Evolutionary conservation across 2,113 vertebrate genomes (phyloP).

Genomic region (Piaya cayana): DNA sequence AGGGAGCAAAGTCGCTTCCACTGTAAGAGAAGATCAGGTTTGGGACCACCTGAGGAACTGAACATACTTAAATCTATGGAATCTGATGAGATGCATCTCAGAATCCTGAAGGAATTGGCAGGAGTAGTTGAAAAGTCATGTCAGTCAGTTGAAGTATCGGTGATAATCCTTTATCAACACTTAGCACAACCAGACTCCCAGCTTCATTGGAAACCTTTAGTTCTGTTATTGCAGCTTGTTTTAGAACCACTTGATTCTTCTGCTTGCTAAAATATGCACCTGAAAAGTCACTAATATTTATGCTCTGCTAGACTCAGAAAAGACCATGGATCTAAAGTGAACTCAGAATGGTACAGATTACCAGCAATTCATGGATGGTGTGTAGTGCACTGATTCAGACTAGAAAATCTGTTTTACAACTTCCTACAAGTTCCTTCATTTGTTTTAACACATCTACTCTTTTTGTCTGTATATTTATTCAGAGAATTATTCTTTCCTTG

Average conservation of each 20-base stretch:
- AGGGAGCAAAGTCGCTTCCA: no score
- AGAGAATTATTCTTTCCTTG: not conserved
- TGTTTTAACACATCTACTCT: not conserved
- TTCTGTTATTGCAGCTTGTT: not conserved
- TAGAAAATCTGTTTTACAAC: not conserved
- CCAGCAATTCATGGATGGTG: rapidly evolving
- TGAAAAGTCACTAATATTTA: not conserved
- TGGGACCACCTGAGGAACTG: no score
- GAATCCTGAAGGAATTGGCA: no score
- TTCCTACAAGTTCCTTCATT: not conserved
- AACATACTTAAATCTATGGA: no score
- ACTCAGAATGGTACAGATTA: not conserved
- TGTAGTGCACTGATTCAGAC: not conserved
- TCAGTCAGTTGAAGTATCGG: no score
- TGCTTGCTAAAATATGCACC: not conserved
- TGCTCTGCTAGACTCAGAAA: not conserved
- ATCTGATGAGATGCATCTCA: no score
- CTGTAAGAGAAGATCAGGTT: no score
- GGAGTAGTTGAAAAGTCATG: no score
- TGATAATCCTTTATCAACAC: not conserved
- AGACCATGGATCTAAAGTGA: not conserved
- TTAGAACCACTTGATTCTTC: not conserved
- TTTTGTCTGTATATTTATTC: no score
- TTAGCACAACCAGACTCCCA: not conserved
- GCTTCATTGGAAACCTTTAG: not conserved